These are phyloP conservation scores for Lissocephala sabroskyi DNA, from an alignment of 2,888 invertebrate species.

Conservation along the genomic window DNA sequence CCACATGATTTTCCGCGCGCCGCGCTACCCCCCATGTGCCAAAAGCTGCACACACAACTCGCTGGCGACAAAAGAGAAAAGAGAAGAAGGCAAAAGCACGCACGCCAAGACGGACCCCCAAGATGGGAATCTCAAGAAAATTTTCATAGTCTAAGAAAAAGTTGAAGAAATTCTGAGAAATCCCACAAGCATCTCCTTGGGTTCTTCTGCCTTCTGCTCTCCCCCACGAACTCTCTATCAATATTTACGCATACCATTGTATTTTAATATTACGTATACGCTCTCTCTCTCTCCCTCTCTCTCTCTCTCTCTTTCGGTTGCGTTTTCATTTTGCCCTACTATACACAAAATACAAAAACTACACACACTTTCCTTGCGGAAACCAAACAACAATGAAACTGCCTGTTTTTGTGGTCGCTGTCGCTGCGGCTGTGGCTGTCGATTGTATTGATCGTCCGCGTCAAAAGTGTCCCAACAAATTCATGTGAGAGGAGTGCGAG, in stretches of 20 bases:
- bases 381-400: no score
- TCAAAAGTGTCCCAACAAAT: conserved; percentile 41
- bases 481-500: conserved; percentile 46
- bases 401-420: background rate
- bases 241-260: conserved; percentile 61
- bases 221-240: conserved; percentile 41
- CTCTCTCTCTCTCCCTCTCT: conserved; percentile 19
- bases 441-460: conserved; percentile 30
- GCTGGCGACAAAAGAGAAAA: background rate
- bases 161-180: conserved; percentile 6
- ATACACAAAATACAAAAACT: conserved; percentile 19
- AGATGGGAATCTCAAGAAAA: no score
- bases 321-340: conserved; percentile 16
- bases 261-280: conserved; percentile 55
- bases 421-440: conserved; percentile 20
- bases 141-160: background rate
- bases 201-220: no score
- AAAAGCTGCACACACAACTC: conserved; percentile 2
- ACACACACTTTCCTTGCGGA: background rate
- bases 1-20: conserved; percentile 37
- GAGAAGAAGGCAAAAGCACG: background rate
- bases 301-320: background rate
- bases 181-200: no score
- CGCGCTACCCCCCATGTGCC: conserved; percentile 22
- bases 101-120: no score